A percentile compares a stretch with the other conserved stretches of the same genome.
Evolutionary conservation across 2,888 invertebrate genomes (phyloP).

Genomic region (Lomographa bimaculata): DNA sequence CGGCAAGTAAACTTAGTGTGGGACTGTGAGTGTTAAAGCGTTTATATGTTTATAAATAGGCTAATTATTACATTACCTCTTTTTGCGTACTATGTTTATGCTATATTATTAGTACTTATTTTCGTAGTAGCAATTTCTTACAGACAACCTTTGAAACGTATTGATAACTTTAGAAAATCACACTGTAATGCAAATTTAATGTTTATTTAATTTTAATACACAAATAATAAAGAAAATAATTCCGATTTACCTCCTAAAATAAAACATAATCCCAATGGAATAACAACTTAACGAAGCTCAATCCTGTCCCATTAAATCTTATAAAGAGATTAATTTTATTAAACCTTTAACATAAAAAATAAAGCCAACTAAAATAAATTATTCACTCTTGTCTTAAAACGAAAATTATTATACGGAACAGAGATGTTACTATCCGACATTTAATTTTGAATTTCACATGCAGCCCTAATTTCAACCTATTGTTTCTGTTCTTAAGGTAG

Average conservation of each 20-base stretch:
- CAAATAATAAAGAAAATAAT: too few relatives aligned
- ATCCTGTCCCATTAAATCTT: conserved; percentile 16
- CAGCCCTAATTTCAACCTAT: conserved; percentile 42
- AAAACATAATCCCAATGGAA: conserved; percentile 7
- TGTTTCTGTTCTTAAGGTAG: conserved; percentile 19
- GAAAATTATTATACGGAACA: conserved; percentile 67
- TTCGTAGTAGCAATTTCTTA: too few relatives aligned
- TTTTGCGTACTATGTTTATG: too few relatives aligned
- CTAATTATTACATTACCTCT: too few relatives aligned
- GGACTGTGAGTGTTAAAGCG: too few relatives aligned
- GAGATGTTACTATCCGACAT: conserved; percentile 62
- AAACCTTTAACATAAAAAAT: conserved; percentile 25
- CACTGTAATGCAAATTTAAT: too few relatives aligned
- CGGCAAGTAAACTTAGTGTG: too few relatives aligned
- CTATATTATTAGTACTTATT: too few relatives aligned
- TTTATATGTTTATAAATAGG: too few relatives aligned
- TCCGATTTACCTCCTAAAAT: conserved; percentile 9
- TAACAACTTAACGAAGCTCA: conserved; percentile 13
- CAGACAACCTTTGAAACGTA: too few relatives aligned
- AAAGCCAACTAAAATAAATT: conserved; percentile 62
- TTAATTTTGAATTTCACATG: conserved; percentile 49
- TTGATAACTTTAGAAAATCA: too few relatives aligned
- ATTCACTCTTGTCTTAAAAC: conserved; percentile 73
- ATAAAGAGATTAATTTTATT: conserved; percentile 17
- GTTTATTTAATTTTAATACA: too few relatives aligned